These are phyloP conservation scores for Suncus etruscus DNA, from an alignment of 2,113 vertebrate species.

Conservation along the genomic window DNA sequence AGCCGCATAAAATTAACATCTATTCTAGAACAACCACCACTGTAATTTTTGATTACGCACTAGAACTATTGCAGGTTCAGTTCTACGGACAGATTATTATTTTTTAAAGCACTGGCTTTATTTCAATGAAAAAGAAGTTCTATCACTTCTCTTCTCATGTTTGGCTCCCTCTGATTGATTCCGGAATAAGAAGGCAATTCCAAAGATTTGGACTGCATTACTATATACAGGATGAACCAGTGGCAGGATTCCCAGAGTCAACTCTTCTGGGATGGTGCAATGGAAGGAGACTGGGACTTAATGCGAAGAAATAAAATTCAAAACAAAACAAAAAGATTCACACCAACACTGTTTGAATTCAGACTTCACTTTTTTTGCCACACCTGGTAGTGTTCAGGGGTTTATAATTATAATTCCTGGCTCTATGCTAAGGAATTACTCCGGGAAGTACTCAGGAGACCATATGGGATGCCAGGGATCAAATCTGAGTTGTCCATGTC, in stretches of 20 bases:
- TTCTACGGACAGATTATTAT: constrained; percentile 1
- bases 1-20: constrained; percentile 42
- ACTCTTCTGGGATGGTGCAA: neutral
- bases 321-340: neutral
- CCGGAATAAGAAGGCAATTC: neutral
- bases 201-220: constrained; percentile 13
- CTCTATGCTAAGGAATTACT: too few relatives aligned
- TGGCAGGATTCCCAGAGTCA: neutral
- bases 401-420: too few relatives aligned
- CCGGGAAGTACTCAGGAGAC: too few relatives aligned
- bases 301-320: neutral
- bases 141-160: too few relatives aligned
- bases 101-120: constrained; percentile 20
- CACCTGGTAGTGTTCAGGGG: too few relatives aligned
- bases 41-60: constrained; percentile 16
- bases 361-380: constrained; percentile 10
- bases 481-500: too few relatives aligned
- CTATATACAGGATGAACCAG: neutral
- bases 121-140: constrained; percentile 41
- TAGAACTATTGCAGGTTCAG: neutral
- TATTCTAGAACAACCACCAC: constrained; percentile 1
- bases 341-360: constrained; percentile 15
- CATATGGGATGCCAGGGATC: too few relatives aligned
- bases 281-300: constrained; percentile 39
- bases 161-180: too few relatives aligned